A percentile compares a stretch with the other conserved stretches of the same genome.
Evolutionary conservation across 2,888 invertebrate genomes (phyloP).

Genomic region (Rambutsinella grinnellia): DNA sequence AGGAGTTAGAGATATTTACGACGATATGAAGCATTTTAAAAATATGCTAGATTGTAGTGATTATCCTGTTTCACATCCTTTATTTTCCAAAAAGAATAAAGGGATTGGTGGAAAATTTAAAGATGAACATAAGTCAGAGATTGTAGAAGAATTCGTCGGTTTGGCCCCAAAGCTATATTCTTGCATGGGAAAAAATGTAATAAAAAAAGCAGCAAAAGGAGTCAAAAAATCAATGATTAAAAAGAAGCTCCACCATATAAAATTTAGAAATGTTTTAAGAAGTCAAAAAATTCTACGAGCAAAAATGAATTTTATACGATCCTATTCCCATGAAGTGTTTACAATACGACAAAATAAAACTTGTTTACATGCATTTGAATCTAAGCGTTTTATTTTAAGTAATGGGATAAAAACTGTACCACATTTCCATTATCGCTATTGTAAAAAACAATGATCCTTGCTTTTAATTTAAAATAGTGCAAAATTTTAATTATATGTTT

Average conservation of each 20-base stretch:
- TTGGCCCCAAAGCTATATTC: constrained; percentile 55
- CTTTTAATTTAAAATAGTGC: too few relatives aligned
- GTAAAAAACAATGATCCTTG: too few relatives aligned
- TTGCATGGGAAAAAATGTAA: neutral
- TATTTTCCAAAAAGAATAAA: constrained; percentile 49
- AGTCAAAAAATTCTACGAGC: constrained; percentile 9
- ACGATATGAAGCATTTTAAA: constrained; percentile 13
- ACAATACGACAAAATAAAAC: constrained; percentile 21
- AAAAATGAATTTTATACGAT: constrained; percentile 25
- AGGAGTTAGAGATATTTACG: constrained; percentile 35
- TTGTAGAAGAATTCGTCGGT: constrained; percentile 61
- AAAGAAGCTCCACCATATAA: neutral
- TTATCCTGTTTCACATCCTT: constrained; percentile 30
- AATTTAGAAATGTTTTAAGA: constrained; percentile 16
- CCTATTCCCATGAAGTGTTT: constrained; percentile 27
- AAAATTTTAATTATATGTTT: too few relatives aligned
- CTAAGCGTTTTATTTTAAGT: constrained; percentile 39
- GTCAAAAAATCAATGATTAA: constrained; percentile 28
- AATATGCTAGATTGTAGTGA: constrained; percentile 41
- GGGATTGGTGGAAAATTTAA: constrained; percentile 65
- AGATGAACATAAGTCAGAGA: constrained; percentile 60
- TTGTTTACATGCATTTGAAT: constrained; percentile 43
- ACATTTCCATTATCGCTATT: constrained; percentile 12
- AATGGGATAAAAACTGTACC: constrained; percentile 48
- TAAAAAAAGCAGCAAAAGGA: constrained; percentile 52